Percentiles rank a stretch among this genome's conserved stretches.
Evolutionary conservation across 2,797 vertebrate genomes (phyloP).

Genomic region (Pempheris klunzingeri): DNA sequence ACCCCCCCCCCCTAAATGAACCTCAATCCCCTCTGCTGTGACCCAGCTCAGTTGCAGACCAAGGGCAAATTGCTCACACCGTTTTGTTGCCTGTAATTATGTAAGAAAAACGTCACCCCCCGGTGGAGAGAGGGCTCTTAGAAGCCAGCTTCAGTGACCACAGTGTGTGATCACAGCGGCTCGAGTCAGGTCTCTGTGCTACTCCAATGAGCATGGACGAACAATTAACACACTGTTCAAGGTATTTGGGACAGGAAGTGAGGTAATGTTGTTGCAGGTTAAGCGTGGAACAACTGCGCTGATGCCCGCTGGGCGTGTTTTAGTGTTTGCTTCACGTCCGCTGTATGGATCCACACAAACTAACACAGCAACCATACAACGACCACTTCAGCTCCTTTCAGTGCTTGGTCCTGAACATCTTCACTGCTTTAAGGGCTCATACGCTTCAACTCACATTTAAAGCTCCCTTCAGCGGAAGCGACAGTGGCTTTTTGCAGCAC

Average conservation of each 20-base stretch:
- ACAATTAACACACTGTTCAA: conserved; percentile 7
- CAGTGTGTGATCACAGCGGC: conserved; percentile 38
- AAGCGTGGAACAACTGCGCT: neutral
- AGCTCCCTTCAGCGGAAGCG: neutral
- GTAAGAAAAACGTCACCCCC: conserved; percentile 1
- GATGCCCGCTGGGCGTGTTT: neutral
- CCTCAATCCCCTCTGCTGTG: conserved; percentile 7
- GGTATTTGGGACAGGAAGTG: conserved; percentile 5
- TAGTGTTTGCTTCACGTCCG: neutral
- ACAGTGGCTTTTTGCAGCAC: neutral
- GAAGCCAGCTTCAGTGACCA: conserved; percentile 27
- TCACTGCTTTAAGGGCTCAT: neutral
- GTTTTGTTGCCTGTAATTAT: conserved; percentile 41
- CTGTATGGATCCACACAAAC: neutral
- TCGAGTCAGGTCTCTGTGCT: neutral
- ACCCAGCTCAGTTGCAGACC: conserved; percentile 11
- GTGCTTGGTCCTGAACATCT: too few species aligned
- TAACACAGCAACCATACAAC: neutral
- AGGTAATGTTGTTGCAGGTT: neutral
- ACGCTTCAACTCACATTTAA: neutral
- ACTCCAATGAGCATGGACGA: neutral
- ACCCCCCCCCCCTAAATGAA: neutral
- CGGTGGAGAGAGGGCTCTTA: conserved; percentile 20
- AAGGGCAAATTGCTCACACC: conserved; percentile 25
- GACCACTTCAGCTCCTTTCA: neutral